Evolutionary conservation across 1,140 invertebrate genomes (phyloP).

Genomic region (Aphis craccivora): DNA sequence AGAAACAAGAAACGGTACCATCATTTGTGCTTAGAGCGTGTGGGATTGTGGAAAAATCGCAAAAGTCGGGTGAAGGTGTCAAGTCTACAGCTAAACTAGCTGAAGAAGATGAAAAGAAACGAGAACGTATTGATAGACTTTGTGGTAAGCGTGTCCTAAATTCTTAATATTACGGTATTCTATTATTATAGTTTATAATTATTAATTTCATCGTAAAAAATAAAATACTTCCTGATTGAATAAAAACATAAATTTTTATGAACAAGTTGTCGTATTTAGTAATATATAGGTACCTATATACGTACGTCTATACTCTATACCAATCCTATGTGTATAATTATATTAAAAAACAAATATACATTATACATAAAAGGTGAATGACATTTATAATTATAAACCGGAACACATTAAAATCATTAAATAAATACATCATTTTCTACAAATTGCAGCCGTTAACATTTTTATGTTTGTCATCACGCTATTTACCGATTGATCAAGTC

Average conservation of each 20-base stretch:
- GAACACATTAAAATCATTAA: no score
- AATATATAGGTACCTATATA: background rate
- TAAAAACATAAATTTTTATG: background rate
- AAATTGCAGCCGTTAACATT: no score
- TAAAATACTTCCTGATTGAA: background rate
- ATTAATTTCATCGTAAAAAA: background rate
- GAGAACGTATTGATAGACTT: slow-evolving; percentile 83
- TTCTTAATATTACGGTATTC: background rate
- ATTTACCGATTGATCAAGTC: no score
- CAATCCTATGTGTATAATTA: background rate
- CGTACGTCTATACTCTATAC: no score
- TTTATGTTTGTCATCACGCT: no score
- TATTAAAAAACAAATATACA: background rate
- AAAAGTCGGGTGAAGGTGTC: slow-evolving; percentile 86
- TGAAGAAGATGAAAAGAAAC: slow-evolving; percentile 82
- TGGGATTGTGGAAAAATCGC: slow-evolving; percentile 88
- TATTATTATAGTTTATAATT: background rate
- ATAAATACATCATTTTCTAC: no score
- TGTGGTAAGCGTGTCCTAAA: slow-evolving; percentile 72
- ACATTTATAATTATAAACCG: no score
- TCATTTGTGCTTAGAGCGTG: slow-evolving; percentile 89
- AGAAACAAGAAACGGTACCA: slow-evolving; percentile 89
- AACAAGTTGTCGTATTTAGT: background rate
- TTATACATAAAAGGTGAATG: background rate
- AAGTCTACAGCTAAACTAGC: slow-evolving; percentile 83